Conservation (phyloP, 2,113 vertebrate species). For the Vimba vimba region DNA sequence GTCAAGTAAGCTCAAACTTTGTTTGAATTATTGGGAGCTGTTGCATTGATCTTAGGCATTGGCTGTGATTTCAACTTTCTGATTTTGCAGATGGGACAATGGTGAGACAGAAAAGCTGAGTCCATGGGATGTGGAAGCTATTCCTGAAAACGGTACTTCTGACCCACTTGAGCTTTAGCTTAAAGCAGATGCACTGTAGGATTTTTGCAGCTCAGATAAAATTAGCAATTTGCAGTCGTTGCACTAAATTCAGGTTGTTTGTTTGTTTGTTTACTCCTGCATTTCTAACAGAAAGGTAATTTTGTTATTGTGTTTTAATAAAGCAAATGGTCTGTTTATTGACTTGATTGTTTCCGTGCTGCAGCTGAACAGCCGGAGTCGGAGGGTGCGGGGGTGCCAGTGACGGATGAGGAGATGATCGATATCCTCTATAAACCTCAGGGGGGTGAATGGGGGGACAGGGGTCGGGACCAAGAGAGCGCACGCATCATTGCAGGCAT, state of each 20-base stretch:
- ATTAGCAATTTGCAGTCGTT: neutral
- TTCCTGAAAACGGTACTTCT: constrained; percentile 88
- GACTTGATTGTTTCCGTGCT: neutral
- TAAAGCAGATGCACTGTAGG: neutral
- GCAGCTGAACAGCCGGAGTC: constrained; percentile 87
- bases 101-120: constrained; percentile 94
- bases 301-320: neutral
- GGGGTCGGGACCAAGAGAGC: constrained; percentile 85
- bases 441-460: constrained; percentile 88
- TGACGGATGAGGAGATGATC: constrained; percentile 87
- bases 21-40: no score
- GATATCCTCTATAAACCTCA: constrained; percentile 91
- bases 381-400: constrained; percentile 85
- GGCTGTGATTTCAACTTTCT: constrained; percentile 4
- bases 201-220: neutral
- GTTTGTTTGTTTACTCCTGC: neutral
- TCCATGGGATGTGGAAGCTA: constrained; percentile 95
- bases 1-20: constrained; percentile 80
- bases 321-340: neutral
- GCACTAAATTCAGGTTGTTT: neutral
- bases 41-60: neutral
- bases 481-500: constrained; percentile 87
- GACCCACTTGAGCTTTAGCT: neutral
- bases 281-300: neutral
- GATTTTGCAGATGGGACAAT: constrained; percentile 90